A percentile compares a stretch with the other conserved stretches of the same genome.
Evolutionary conservation across 92 coral and sea anemone species (phyloP).

Genomic region (Siderastrea siderea): DNA sequence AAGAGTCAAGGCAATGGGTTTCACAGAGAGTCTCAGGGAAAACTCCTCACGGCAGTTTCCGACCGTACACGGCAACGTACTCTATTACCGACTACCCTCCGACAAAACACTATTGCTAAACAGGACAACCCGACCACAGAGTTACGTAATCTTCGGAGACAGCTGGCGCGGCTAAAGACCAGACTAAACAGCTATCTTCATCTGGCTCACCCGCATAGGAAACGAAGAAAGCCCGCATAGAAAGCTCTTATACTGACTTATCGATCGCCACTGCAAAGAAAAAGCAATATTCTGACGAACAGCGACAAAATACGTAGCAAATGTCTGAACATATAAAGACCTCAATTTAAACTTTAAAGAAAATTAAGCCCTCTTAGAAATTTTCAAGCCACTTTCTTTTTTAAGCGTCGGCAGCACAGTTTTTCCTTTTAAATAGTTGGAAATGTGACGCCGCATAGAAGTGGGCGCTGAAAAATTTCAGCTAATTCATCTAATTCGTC

Average conservation of each 20-base stretch:
- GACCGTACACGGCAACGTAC: background rate
- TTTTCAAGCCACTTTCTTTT: too few species aligned
- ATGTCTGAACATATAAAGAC: too few species aligned
- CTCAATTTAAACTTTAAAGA: too few species aligned
- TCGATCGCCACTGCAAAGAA: background rate
- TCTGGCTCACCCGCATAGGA: background rate
- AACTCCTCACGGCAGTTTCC: background rate
- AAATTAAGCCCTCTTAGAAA: too few species aligned
- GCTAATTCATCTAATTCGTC: too few species aligned
- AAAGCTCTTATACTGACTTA: background rate
- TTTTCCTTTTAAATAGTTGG: too few species aligned
- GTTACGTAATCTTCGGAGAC: slow-evolving; percentile 39
- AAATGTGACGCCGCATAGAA: too few species aligned
- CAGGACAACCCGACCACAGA: background rate
- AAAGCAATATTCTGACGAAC: too few species aligned
- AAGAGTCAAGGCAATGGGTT: background rate
- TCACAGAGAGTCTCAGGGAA: background rate
- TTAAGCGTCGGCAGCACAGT: too few species aligned
- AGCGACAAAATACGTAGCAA: too few species aligned
- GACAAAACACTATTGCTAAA: background rate
- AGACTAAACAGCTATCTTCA: slow-evolving; percentile 26
- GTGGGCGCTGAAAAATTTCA: too few species aligned
- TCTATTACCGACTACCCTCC: background rate
- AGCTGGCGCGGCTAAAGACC: slow-evolving; percentile 24
- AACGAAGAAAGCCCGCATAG: background rate